A percentile compares a stretch with the other conserved stretches of the same genome.
Conservation (phyloP, 92 coral and sea anemone species). For the Micromussa lordhowensis region DNA sequence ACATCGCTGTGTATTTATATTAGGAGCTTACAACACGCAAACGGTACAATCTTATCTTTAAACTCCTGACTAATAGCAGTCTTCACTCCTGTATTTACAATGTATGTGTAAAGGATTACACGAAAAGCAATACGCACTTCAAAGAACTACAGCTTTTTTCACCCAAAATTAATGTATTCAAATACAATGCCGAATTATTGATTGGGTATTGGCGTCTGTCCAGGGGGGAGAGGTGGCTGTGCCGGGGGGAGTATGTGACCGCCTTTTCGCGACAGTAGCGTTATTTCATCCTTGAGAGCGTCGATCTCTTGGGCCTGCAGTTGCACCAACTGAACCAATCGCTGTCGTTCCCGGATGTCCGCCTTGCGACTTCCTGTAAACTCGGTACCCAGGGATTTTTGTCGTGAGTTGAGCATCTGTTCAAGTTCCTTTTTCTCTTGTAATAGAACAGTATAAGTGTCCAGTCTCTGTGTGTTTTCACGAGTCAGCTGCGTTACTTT, state of each 20-base stretch:
- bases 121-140: neutral
- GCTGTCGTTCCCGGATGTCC: constrained; percentile 94
- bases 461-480: constrained; percentile 93
- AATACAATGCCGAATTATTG: constrained; percentile 38
- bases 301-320: constrained; percentile 99
- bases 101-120: constrained; percentile 14
- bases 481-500: constrained; percentile 93
- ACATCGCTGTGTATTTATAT: neutral
- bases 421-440: constrained; percentile 95
- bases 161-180: neutral
- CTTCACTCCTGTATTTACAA: constrained; percentile 26
- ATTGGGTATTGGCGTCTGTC: constrained; percentile 98
- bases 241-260: constrained; percentile 99
- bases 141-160: neutral
- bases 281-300: constrained; percentile 99
- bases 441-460: constrained; percentile 86
- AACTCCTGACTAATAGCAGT: neutral
- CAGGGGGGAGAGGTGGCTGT: constrained; percentile 98
- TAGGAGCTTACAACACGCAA: constrained; percentile 16
- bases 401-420: constrained; percentile 91
- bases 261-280: constrained; percentile 95
- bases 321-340: constrained; percentile 95
- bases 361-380: constrained; percentile 97
- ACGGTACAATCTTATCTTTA: neutral
- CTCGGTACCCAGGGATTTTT: constrained; percentile 98